Percentiles rank a stretch among this genome's conserved stretches.
phyloP scores from a whole-genome alignment of 2,113 vertebrate species.

The Petromus typicus region DNA sequence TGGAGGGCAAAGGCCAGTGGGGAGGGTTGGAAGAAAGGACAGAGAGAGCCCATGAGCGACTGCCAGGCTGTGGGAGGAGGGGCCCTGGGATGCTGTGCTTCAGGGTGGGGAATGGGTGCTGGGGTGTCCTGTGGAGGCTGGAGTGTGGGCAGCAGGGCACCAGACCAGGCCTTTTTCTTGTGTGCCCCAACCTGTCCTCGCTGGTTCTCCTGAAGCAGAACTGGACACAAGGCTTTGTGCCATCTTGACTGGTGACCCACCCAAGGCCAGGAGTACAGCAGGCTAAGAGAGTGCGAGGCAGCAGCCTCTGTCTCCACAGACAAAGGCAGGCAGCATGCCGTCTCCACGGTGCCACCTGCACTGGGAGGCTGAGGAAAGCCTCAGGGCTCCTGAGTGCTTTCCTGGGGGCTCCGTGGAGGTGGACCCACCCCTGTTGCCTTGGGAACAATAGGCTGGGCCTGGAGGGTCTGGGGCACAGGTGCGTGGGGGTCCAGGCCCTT shows the following conservation, averaged over 20 bases:
- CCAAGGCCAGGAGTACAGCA: rapidly evolving
- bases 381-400: not conserved
- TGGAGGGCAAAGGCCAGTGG: not conserved
- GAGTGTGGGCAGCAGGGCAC: rapidly evolving
- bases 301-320: not conserved
- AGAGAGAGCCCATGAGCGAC: rapidly evolving
- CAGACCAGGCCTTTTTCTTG: not conserved
- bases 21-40: too few species aligned
- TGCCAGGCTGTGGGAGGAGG: not conserved
- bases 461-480: not conserved
- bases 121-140: not conserved
- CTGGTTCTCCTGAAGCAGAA: not conserved
- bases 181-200: too few species aligned
- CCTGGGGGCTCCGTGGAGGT: rapidly evolving
- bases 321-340: rapidly evolving
- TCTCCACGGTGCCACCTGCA: not conserved
- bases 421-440: rapidly evolving
- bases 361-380: not conserved
- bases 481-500: not conserved
- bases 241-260: rapidly evolving
- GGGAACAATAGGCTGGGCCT: rapidly evolving
- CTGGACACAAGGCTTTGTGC: not conserved
- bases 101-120: not conserved
- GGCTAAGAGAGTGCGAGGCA: not conserved
- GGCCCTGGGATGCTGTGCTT: not conserved